Evolutionary conservation across 2,797 vertebrate genomes (phyloP).

Genomic region (Lacerta agilis): DNA sequence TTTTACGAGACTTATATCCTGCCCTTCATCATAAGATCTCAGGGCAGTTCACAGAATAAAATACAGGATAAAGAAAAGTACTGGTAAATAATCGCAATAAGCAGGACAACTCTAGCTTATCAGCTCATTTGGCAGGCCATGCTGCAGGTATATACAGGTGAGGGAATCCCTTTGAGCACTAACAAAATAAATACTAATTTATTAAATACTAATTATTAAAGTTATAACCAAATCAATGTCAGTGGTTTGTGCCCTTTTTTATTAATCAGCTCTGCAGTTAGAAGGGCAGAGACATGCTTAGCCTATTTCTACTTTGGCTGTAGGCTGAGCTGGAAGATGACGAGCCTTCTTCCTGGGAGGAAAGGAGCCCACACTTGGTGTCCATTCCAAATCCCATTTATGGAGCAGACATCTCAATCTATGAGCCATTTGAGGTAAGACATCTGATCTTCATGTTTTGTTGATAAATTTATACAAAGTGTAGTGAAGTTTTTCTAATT

Average conservation of each 20-base stretch:
- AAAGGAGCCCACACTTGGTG: constrained; percentile 81
- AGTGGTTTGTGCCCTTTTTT: not conserved
- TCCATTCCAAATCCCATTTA: constrained; percentile 90
- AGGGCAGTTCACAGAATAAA: no score
- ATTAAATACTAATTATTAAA: not conserved
- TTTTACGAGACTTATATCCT: no score
- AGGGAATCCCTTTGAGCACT: no score
- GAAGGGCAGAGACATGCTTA: not conserved
- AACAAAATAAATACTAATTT: no score
- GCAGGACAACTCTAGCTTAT: no score
- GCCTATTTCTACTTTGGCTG: not conserved
- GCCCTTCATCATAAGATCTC: no score
- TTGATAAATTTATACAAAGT: not conserved
- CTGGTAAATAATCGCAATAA: no score
- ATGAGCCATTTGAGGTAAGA: constrained; percentile 85
- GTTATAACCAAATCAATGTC: no score
- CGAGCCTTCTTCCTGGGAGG: constrained; percentile 60
- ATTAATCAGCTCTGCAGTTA: no score
- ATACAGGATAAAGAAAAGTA: no score
- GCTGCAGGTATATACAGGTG: no score
- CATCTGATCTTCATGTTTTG: not conserved
- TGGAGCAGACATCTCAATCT: constrained; percentile 77
- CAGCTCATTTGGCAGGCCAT: no score
- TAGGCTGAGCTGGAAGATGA: constrained; percentile 71
- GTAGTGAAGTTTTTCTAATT: not conserved